Evolutionary conservation across 2,888 invertebrate genomes (phyloP).

Genomic region (Lordiphosa fenestrarum): DNA sequence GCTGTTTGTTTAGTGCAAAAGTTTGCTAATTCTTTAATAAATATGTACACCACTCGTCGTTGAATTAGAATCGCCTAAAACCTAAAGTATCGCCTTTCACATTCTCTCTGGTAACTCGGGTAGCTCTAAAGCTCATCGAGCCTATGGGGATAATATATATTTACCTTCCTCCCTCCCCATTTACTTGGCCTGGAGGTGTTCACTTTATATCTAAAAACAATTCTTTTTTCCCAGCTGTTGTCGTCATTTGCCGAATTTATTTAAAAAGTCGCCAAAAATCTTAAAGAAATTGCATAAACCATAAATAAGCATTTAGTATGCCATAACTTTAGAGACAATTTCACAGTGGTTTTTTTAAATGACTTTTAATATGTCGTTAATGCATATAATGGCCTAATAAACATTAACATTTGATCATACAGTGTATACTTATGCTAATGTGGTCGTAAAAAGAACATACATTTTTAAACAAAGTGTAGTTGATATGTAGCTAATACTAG

Average conservation of each 20-base stretch:
- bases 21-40: too few species aligned
- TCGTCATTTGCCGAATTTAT: conserved; percentile 46
- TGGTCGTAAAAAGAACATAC: conserved; percentile 33
- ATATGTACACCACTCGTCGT: too few species aligned
- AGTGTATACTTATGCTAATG: conserved; percentile 35
- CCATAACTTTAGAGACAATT: conserved; percentile 1
- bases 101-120: too few species aligned
- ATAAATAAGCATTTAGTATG: conserved; percentile 24
- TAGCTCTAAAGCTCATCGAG: too few species aligned
- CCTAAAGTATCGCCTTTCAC: too few species aligned
- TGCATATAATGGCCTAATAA: conserved; percentile 38
- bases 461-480: conserved; percentile 16
- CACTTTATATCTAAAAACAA: conserved; percentile 14
- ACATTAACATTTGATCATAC: conserved; percentile 22
- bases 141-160: too few species aligned
- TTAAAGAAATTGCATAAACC: conserved; percentile 2
- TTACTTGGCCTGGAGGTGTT: too few species aligned
- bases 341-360: conserved; percentile 9
- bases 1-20: too few species aligned
- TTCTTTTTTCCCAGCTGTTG: conserved; percentile 43
- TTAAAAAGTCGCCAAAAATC: conserved; percentile 42
- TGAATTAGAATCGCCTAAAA: too few species aligned
- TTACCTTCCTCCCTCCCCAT: too few species aligned
- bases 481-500: conserved; percentile 17
- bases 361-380: conserved; percentile 54